These are phyloP conservation scores for Melanostoma mellinum DNA, from an alignment of 2,888 invertebrate genomes.

Conservation along the genomic window DNA sequence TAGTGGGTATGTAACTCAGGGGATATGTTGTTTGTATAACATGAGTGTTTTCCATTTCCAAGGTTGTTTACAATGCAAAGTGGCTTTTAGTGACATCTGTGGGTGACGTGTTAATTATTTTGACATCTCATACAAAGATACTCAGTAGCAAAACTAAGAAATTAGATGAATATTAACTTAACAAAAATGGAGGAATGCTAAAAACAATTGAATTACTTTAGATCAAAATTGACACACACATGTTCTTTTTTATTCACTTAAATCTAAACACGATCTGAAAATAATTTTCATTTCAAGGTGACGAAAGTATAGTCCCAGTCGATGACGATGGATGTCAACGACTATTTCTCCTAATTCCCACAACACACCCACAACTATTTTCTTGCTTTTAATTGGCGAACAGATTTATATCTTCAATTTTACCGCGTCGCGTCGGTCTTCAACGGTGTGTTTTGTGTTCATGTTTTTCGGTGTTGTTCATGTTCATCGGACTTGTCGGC, in stretches of 20 bases:
- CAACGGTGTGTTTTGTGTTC: not conserved
- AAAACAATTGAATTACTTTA: too few relatives aligned
- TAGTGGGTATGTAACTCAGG: not conserved
- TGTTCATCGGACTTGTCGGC: not conserved
- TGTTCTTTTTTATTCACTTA: too few relatives aligned
- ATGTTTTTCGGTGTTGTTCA: conserved; percentile 2
- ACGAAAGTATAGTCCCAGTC: too few relatives aligned
- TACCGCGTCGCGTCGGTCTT: not conserved
- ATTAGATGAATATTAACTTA: too few relatives aligned
- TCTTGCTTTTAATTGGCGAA: not conserved
- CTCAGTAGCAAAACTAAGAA: not conserved
- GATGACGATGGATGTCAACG: too few relatives aligned
- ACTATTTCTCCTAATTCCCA: too few relatives aligned
- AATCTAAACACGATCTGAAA: too few relatives aligned
- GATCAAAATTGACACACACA: too few relatives aligned
- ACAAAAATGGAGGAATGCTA: too few relatives aligned
- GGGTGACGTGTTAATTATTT: conserved; percentile 34
- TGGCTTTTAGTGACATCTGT: conserved; percentile 44
- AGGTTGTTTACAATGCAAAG: conserved; percentile 36
- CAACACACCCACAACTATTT: too few relatives aligned
- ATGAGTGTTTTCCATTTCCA: not conserved
- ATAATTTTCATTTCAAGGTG: too few relatives aligned
- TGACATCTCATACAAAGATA: conserved; percentile 40
- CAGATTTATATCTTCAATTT: conserved; percentile 30
- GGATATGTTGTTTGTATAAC: not conserved